Evolutionary conservation across 2,113 vertebrate species (phyloP), one percentile per base, ranked within the genome.

Genomic region (Circaetus cinerascens): DNA sequence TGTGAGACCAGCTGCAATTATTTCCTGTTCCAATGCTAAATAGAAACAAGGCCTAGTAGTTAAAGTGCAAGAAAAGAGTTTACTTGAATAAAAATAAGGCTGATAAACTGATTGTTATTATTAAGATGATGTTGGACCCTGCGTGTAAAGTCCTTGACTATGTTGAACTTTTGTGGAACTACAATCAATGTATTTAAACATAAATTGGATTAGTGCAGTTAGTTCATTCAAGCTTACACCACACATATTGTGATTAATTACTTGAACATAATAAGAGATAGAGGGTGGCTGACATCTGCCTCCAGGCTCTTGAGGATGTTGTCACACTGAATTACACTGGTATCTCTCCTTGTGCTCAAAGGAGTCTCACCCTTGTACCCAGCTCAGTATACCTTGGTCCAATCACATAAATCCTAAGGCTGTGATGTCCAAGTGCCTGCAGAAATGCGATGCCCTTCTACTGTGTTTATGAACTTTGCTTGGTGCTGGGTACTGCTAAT

Each of bases 1-100:
- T 50, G 72, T 83, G 59, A 86, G 50, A 66, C 75, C 55, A 88
- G 27, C 79, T 95, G 82, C 86, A 80, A 48, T 92, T 91, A 67
- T 96, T 93, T 84, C 38, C 60, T 75, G 20, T 59, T 81, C 26
- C 71, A 64, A 77, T 93, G 34, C 30, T 63, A 71, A 71, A 43
- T 27, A 78, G 46, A 91, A 92, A 84, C 46, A 55, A 77, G 11
- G 9, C 9, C 8, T 27, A 46, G 68, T 50, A 84, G 86, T 81
- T 89, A 56, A 86, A 87, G 23, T 64, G 40, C 27, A 53, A 80
- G 56, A 55, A 89, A 72, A 63, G 2, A 59, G 85, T 81, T 86
- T 74, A 71, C 64, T 46, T 75, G 56, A 67, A 43, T 89, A 81
- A 74, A 88, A 93, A 67, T 17, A 66, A 81, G 68, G 12, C 14